Evolutionary conservation across 2,888 invertebrate species (phyloP).

Genomic region (Teleogryllus oceanicus): DNA sequence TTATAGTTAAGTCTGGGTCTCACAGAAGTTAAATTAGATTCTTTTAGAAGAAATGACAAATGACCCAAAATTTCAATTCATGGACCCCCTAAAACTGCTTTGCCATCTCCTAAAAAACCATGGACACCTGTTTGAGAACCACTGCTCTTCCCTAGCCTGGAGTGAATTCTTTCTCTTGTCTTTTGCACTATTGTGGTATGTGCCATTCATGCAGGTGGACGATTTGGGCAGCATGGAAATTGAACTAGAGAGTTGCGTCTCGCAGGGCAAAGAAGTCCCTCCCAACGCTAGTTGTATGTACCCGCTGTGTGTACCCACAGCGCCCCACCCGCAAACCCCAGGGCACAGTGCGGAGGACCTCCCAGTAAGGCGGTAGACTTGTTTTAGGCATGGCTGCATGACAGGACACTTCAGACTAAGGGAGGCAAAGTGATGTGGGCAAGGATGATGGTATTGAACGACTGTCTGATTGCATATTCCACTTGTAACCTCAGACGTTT

Average conservation of each 20-base stretch:
- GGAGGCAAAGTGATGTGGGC: too few species aligned
- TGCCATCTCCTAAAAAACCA: too few species aligned
- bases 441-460: too few species aligned
- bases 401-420: not conserved
- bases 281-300: conserved; percentile 18
- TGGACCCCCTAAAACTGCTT: too few species aligned
- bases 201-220: not conserved
- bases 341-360: not conserved
- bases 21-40: too few species aligned
- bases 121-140: too few species aligned
- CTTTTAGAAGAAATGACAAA: too few species aligned
- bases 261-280: conserved; percentile 2
- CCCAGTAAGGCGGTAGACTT: conserved; percentile 18
- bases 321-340: not conserved
- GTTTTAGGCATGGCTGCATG: conserved; percentile 9
- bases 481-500: too few species aligned
- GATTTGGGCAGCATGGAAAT: conserved; percentile 11
- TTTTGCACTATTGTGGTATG: not conserved
- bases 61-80: too few species aligned
- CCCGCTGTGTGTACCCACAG: not conserved
- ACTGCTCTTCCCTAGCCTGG: too few species aligned
- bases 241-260: not conserved
- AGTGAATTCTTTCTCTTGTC: not conserved
- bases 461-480: too few species aligned
- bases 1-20: too few species aligned